Percentiles rank a stretch among this genome's conserved stretches.
phyloP scores from a whole-genome alignment of 2,888 invertebrate species.

The Pollenia griseotomentosa region DNA sequence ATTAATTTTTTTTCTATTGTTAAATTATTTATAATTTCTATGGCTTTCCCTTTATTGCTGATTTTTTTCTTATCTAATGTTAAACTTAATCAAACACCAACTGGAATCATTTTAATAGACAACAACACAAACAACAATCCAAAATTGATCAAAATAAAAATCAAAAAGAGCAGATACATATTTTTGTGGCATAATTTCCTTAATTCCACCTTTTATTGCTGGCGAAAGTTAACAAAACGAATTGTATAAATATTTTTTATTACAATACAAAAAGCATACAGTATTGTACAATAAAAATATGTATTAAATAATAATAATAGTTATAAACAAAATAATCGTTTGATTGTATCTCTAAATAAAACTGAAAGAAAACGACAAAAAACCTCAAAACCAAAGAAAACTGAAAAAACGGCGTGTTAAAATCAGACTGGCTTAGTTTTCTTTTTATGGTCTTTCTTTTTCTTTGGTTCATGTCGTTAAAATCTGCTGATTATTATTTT shows the following conservation, averaged over 20 bases:
- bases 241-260: slow-evolving; percentile 16
- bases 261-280: background rate
- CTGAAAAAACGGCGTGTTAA: slow-evolving; percentile 30
- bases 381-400: slow-evolving; percentile 35
- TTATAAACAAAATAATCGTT: background rate
- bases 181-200: slow-evolving; percentile 64
- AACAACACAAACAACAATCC: slow-evolving; percentile 8
- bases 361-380: slow-evolving; percentile 14
- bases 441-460: background rate
- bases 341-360: slow-evolving; percentile 15
- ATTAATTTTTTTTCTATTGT: background rate
- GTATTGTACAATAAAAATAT: background rate
- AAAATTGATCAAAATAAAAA: slow-evolving; percentile 37
- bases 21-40: slow-evolving; percentile 16
- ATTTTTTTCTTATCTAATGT: background rate
- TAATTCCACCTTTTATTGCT: slow-evolving; percentile 39
- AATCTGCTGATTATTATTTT: background rate
- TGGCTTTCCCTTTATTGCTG: slow-evolving; percentile 24
- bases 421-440: slow-evolving; percentile 28
- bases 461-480: slow-evolving; percentile 8
- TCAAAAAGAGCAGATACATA: slow-evolving; percentile 22
- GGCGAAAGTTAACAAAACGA: slow-evolving; percentile 59
- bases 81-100: slow-evolving; percentile 3
- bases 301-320: slow-evolving; percentile 32
- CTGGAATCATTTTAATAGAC: slow-evolving; percentile 24